A percentile compares a stretch with the other conserved stretches of the same genome.
Conservation (phyloP, 2,113 vertebrate species). For the Calidris pygmaea region DNA sequence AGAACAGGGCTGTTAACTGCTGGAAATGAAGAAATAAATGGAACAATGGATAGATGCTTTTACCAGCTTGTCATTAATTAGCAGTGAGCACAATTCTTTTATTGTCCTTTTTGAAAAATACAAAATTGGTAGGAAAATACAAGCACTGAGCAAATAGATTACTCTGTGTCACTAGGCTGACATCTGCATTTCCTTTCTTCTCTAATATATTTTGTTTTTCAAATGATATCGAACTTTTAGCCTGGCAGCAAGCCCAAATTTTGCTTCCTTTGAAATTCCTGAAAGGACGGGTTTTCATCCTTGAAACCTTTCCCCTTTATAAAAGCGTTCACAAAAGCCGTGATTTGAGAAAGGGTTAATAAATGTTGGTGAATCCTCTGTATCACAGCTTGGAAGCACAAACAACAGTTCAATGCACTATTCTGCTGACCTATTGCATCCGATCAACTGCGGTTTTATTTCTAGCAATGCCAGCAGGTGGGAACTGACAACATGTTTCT, state of each 20-base stretch:
- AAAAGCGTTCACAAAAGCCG: neutral
- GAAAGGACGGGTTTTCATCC: conserved; percentile 1
- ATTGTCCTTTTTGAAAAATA: conserved; percentile 88
- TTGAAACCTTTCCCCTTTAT: neutral
- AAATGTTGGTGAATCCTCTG: neutral
- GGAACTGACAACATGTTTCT: conserved; percentile 21
- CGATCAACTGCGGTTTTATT: conserved; percentile 55
- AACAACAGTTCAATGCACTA: conserved; percentile 39
- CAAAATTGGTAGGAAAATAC: conserved; percentile 84
- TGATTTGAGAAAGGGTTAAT: conserved; percentile 27
- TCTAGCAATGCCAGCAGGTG: conserved; percentile 43
- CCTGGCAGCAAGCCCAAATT: conserved; percentile 20
- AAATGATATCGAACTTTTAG: conserved; percentile 60
- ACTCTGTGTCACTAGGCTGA: conserved; percentile 77
- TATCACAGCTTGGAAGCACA: conserved; percentile 31
- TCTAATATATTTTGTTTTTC: conserved; percentile 68
- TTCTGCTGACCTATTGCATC: conserved; percentile 60
- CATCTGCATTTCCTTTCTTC: conserved; percentile 79
- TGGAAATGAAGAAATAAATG: conserved; percentile 87
- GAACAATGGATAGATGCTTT: conserved; percentile 85
- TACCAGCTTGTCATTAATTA: conserved; percentile 92
- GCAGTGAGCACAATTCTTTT: conserved; percentile 86
- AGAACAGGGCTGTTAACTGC: conserved; percentile 81
- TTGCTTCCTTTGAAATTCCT: conserved; percentile 30
- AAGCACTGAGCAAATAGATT: conserved; percentile 78